Evolutionary conservation across 2,797 vertebrate genomes (phyloP).

Genomic region (Melanogrammus aeglefinus): DNA sequence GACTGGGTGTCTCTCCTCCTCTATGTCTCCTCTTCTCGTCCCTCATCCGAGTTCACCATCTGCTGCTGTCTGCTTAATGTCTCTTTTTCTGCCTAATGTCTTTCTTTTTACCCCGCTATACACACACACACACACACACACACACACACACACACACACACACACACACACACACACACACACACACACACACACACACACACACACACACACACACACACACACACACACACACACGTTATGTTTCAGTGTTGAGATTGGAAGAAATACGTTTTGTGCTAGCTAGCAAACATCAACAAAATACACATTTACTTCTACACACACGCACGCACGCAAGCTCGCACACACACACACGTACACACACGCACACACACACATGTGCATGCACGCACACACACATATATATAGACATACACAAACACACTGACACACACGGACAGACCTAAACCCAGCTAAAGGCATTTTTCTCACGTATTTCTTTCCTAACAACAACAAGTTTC

Average conservation of each 20-base stretch:
- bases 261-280: background rate
- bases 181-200: constrained; percentile 9
- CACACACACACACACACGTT: constrained; percentile 25
- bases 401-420: constrained; percentile 26
- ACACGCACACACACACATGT: constrained; percentile 26
- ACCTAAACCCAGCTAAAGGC: background rate
- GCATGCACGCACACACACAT: constrained; percentile 15
- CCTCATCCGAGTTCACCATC: constrained; percentile 67
- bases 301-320: background rate
- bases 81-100: too few relatives aligned
- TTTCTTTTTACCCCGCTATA: constrained; percentile 48
- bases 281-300: background rate
- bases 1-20: constrained; percentile 65
- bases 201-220: constrained; percentile 8
- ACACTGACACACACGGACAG: constrained; percentile 28
- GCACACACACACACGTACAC: background rate
- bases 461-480: constrained; percentile 25
- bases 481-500: constrained; percentile 41
- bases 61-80: constrained; percentile 65
- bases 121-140: constrained; percentile 15
- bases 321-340: background rate
- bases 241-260: background rate
- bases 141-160: constrained; percentile 5
- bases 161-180: constrained; percentile 7
- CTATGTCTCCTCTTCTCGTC: constrained; percentile 45